Percentiles rank a stretch among this genome's conserved stretches.
phyloP scores from a whole-genome alignment of 2,113 vertebrate genomes.

The Apteryx owenii region DNA sequence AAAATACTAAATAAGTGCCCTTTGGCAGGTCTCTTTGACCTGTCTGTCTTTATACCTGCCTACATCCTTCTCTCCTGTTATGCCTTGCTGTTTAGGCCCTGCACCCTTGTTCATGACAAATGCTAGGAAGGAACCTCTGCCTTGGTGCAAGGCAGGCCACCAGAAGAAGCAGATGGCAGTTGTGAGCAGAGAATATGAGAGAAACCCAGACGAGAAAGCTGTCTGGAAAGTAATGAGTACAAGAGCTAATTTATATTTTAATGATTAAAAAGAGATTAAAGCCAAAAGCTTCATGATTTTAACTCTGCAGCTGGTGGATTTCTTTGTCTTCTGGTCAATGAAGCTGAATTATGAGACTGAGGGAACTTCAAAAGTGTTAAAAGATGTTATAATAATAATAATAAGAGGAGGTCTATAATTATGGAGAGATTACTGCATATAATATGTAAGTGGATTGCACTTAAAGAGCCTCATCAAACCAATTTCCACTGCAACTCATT shows the following conservation, averaged over 20 bases:
- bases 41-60: not conserved
- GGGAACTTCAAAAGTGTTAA: slow-evolving; percentile 72
- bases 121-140: not conserved
- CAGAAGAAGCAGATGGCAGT: slow-evolving; percentile 69
- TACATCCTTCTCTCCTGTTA: not conserved
- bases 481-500: slow-evolving; percentile 53
- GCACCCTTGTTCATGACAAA: not conserved
- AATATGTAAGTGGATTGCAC: slow-evolving; percentile 64
- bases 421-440: slow-evolving; percentile 63
- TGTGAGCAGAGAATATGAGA: slow-evolving; percentile 42
- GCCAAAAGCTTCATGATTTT: slow-evolving; percentile 65
- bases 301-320: slow-evolving; percentile 57
- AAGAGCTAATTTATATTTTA: slow-evolving; percentile 77
- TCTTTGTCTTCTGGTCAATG: slow-evolving; percentile 73
- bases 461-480: slow-evolving; percentile 75
- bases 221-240: slow-evolving; percentile 55
- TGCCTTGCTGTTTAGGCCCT: not conserved
- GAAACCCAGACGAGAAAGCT: slow-evolving; percentile 61
- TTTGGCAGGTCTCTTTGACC: not conserved
- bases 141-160: not conserved
- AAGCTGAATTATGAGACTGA: slow-evolving; percentile 71
- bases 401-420: slow-evolving; percentile 64
- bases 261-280: slow-evolving; percentile 74
- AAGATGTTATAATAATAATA: slow-evolving; percentile 66
- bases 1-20: rapidly evolving